These are phyloP conservation scores for Xestoiulus laeticollis DNA, from an alignment of 2,888 invertebrate genomes.

Conservation along the genomic window DNA sequence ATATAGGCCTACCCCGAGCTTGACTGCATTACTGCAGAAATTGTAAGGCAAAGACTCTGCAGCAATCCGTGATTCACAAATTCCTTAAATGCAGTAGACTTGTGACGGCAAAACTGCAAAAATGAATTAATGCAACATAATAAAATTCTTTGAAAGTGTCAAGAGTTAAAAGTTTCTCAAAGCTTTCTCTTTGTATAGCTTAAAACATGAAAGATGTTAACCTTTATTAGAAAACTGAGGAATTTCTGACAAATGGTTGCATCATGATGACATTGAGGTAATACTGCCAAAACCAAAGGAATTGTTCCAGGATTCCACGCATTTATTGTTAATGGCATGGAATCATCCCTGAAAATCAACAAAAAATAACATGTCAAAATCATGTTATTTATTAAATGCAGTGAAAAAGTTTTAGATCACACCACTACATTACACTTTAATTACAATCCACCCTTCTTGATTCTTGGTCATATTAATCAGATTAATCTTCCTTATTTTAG, in stretches of 20 bases:
- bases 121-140: neutral
- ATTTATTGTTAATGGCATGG: neutral
- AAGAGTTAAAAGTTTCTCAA: neutral
- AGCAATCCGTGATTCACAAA: conserved; percentile 40
- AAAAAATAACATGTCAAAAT: neutral
- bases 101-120: conserved; percentile 32
- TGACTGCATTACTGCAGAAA: neutral
- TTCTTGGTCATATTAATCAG: neutral
- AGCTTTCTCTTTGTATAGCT: neutral
- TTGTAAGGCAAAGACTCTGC: conserved; percentile 44
- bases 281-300: conserved; percentile 12
- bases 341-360: conserved; percentile 29
- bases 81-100: neutral
- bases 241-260: neutral
- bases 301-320: neutral
- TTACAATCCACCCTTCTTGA: neutral
- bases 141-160: no score
- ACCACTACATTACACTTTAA: neutral
- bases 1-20: neutral
- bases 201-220: neutral
- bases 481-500: no score
- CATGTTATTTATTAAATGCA: neutral
- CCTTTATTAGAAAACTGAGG: conserved; percentile 14
- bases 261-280: neutral
- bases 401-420: neutral